Evolutionary conservation across 2,888 invertebrate species (phyloP).

Genomic region (Acrobasis repandana): DNA sequence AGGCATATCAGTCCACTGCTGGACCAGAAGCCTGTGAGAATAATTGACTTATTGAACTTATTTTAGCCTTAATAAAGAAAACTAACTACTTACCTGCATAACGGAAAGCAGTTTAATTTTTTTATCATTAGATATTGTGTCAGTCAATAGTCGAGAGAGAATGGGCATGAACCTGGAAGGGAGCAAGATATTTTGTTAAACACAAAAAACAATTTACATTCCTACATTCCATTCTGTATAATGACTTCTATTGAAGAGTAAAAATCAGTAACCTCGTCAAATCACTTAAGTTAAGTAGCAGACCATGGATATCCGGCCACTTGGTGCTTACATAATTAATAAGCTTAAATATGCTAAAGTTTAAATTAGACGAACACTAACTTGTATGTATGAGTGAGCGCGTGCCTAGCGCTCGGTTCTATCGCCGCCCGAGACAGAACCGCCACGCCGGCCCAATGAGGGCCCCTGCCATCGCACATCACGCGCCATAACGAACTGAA

Average conservation of each 20-base stretch:
- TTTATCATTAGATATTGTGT: constrained; percentile 84
- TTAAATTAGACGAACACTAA: constrained; percentile 37
- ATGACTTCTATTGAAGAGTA: too few species aligned
- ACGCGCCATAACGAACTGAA: constrained; percentile 86
- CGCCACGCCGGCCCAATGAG: constrained; percentile 86
- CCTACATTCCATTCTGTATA: too few species aligned
- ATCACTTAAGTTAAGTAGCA: too few species aligned
- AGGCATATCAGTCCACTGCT: too few species aligned
- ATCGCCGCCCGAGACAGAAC: constrained; percentile 85
- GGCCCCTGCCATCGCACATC: constrained; percentile 82
- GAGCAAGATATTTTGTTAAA: constrained; percentile 12
- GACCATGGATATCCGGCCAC: too few species aligned
- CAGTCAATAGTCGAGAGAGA: constrained; percentile 83
- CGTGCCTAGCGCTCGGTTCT: constrained; percentile 84
- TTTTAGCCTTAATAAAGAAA: too few species aligned
- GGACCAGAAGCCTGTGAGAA: too few species aligned
- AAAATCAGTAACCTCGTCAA: too few species aligned
- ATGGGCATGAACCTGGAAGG: constrained; percentile 85
- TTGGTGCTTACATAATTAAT: too few species aligned
- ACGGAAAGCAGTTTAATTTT: constrained; percentile 84
- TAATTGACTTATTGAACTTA: too few species aligned
- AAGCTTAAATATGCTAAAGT: too few species aligned
- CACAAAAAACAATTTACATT: too few species aligned
- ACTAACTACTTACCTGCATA: constrained; percentile 78
- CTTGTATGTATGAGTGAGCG: constrained; percentile 86